A percentile compares a stretch with the other conserved stretches of the same genome.
Evolutionary conservation across 2,797 vertebrate genomes (phyloP).

Genomic region (Natrix natrix): DNA sequence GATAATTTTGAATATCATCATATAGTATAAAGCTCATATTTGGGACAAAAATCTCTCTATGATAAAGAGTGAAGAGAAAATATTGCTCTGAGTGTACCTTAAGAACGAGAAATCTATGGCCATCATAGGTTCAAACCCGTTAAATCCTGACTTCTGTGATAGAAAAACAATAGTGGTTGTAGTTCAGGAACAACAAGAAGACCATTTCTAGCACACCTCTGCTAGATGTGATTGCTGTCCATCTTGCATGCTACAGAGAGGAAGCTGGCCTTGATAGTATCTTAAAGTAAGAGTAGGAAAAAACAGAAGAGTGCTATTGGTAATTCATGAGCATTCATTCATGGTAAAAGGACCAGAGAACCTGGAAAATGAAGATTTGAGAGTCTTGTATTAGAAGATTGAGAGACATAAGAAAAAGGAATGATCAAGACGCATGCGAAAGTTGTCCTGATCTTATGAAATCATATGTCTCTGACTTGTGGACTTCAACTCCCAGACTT

Average conservation of each 20-base stretch:
- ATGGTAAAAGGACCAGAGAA: neutral
- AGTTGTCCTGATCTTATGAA: neutral
- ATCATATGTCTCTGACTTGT: neutral
- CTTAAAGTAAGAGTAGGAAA: neutral
- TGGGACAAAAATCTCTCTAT: accelerated
- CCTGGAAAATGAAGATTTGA: neutral
- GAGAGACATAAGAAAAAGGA: neutral
- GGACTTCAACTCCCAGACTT: too few species aligned
- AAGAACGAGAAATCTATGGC: neutral
- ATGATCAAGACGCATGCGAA: neutral
- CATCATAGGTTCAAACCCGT: neutral
- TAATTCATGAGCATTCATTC: neutral
- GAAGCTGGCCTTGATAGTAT: neutral
- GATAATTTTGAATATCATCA: accelerated
- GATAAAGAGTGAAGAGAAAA: neutral
- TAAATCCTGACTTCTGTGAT: neutral
- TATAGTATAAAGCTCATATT: neutral
- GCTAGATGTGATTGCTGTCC: neutral
- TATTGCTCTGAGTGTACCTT: neutral
- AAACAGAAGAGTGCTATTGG: neutral
- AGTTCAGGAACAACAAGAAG: neutral
- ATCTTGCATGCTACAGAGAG: neutral
- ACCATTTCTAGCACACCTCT: neutral
- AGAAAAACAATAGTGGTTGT: neutral
- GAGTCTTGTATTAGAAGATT: neutral